Conservation (phyloP, 2,113 vertebrate genomes). For the Limanda limanda region DNA sequence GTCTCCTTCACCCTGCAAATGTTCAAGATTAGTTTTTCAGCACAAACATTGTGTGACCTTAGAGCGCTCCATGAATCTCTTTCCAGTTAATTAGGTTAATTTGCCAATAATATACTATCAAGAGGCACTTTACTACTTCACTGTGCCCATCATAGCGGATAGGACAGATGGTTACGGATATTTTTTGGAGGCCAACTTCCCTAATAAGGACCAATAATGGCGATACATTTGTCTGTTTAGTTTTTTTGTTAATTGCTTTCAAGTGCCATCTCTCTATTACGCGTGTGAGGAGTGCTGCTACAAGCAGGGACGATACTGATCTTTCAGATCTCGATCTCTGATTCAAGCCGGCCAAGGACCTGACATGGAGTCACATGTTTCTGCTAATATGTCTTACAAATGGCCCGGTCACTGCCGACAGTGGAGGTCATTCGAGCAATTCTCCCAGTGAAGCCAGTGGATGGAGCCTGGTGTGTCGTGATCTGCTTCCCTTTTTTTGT, state of each 20-base stretch:
- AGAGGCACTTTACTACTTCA: constrained; percentile 19
- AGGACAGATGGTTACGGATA: constrained; percentile 17
- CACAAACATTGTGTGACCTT: constrained; percentile 8
- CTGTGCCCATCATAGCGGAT: constrained; percentile 18
- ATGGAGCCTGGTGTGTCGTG: background rate
- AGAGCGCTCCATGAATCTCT: constrained; percentile 17
- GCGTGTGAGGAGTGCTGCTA: background rate
- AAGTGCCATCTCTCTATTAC: background rate
- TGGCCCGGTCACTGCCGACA: background rate
- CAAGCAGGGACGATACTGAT: background rate
- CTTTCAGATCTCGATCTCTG: background rate
- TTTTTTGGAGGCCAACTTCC: constrained; percentile 3
- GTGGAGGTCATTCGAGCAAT: background rate
- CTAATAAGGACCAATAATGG: constrained; percentile 9
- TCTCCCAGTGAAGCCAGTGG: background rate
- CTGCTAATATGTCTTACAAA: constrained; percentile 2
- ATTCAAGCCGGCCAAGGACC: background rate
- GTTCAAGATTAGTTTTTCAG: constrained; percentile 4
- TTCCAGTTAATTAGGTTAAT: constrained; percentile 38
- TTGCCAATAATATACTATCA: constrained; percentile 27
- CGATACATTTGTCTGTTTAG: constrained; percentile 2
- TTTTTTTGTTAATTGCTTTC: constrained; percentile 19
- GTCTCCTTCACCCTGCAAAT: constrained; percentile 1
- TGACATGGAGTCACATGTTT: background rate
- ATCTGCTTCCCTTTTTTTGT: no score